phyloP scores from a whole-genome alignment of 2,797 vertebrate genomes.

The Anguilla obscura region DNA sequence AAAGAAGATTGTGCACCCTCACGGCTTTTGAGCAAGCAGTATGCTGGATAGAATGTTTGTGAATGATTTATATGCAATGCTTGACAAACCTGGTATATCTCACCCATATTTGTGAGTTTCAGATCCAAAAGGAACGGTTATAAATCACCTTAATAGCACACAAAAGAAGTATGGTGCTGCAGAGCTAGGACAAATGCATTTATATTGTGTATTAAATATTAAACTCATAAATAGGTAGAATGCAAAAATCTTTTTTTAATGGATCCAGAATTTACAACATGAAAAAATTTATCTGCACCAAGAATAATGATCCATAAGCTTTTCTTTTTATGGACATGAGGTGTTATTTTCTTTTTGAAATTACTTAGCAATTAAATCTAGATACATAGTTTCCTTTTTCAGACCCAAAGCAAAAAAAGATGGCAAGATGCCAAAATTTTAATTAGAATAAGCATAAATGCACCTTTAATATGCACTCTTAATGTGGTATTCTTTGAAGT shows the following conservation, averaged over 20 bases:
- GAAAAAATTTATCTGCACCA: background rate
- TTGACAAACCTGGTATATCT: background rate
- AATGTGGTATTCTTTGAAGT: background rate
- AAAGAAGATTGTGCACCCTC: background rate
- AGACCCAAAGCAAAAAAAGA: background rate
- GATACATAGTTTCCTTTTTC: background rate
- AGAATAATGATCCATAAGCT: background rate
- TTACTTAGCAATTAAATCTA: background rate
- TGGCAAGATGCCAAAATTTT: no score
- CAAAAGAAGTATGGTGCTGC: background rate
- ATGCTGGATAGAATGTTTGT: no score
- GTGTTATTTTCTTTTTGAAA: background rate
- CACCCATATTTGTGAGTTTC: background rate
- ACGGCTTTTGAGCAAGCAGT: background rate
- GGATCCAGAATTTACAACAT: background rate
- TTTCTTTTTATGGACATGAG: background rate
- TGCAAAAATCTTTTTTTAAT: background rate
- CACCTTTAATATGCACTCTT: background rate
- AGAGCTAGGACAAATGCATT: background rate
- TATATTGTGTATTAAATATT: background rate
- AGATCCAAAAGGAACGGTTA: background rate
- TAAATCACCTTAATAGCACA: background rate
- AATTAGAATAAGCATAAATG: background rate
- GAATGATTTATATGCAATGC: no score
- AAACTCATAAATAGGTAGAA: background rate